Base-by-base conservation (phyloP, 2,113 vertebrate genomes). In the Rhabdornis inornatus region DNA sequence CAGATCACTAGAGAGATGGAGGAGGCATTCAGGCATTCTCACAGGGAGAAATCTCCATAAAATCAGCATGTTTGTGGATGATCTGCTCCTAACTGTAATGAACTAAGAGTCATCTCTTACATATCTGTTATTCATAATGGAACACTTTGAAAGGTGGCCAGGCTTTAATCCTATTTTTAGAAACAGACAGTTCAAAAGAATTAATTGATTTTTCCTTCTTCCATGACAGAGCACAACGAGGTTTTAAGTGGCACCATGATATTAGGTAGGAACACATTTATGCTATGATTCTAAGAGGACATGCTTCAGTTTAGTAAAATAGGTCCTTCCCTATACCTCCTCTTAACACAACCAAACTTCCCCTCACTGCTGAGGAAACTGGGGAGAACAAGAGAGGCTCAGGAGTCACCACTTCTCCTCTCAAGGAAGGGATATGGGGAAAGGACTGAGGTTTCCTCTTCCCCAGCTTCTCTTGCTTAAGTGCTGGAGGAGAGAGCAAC, bases 41-140 rank as follows among this genome's bases (percentile, higher is more conserved):
- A 75, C 40, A 60, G 77, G 47, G 74, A 87, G 77, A 94, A 92
- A 95, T 92, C 77, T 94, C 84, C 81, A 92, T 87, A 87, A 93
- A 93, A 94, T 89, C 92, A 94, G 93, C 86, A 65, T 90, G 92
- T 72, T 92, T 92, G 80, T 14, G 45, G 72, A 93, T 93, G 83
- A 92, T 91, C 88, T 95, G 76, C 87, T 95, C 83, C 90, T 94
- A 84, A 81, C 85, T 83, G 69, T 91, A 95, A 93, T 76, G 84
- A 93, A 90, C 69, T 37, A 68, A 12, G 65, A 90, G 79, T 55
- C 76, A 52, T 90, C 69, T 79, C 70, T 92, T 77, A 75, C 15
- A 1, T 79, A 74, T 50, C n/a, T 2, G 52, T 72, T 83, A 76
- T 71, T 94, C 90, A 89, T 71, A 93, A 80, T 22, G 40, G 68